Conservation (phyloP, 2,797 vertebrate species). For the Melanotaenia parkinsoni region DNA sequence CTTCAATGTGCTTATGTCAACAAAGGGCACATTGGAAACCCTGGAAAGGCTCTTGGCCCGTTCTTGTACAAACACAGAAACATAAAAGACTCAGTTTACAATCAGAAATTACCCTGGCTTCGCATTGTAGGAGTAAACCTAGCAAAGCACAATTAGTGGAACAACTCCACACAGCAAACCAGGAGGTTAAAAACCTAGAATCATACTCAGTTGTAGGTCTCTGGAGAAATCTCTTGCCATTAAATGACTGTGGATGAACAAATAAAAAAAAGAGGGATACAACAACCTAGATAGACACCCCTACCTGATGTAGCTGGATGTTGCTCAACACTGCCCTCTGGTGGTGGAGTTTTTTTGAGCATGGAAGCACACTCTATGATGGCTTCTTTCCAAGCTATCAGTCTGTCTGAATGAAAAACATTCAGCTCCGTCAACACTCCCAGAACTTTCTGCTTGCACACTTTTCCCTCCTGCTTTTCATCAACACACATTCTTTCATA, state of each 20-base stretch:
- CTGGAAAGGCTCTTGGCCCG: too few relatives aligned
- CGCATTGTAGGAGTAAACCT: too few relatives aligned
- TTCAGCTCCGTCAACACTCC: constrained; percentile 61
- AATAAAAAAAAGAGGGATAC: background rate
- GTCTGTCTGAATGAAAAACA: constrained; percentile 52
- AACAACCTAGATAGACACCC: background rate
- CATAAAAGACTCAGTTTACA: too few relatives aligned
- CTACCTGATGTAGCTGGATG: constrained; percentile 30
- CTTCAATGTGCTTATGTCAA: too few relatives aligned
- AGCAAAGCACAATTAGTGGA: too few relatives aligned
- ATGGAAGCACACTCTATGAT: constrained; percentile 38
- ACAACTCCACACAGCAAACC: background rate
- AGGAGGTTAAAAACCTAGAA: too few relatives aligned
- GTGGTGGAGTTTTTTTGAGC: constrained; percentile 26
- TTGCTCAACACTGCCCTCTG: constrained; percentile 30
- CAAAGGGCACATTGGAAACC: too few relatives aligned
- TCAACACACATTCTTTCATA: constrained; percentile 7
- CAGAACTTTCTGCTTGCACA: constrained; percentile 47
- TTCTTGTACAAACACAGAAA: too few relatives aligned
- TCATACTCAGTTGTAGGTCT: background rate
- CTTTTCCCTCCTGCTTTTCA: constrained; percentile 15
- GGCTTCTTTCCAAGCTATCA: constrained; percentile 60
- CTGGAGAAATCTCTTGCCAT: background rate
- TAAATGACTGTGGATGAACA: background rate
- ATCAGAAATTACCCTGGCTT: too few relatives aligned